Evolutionary conservation across 2,113 vertebrate genomes (phyloP), one percentile per base, ranked within the genome.

Genomic region (Dascyllus trimaculatus): DNA sequence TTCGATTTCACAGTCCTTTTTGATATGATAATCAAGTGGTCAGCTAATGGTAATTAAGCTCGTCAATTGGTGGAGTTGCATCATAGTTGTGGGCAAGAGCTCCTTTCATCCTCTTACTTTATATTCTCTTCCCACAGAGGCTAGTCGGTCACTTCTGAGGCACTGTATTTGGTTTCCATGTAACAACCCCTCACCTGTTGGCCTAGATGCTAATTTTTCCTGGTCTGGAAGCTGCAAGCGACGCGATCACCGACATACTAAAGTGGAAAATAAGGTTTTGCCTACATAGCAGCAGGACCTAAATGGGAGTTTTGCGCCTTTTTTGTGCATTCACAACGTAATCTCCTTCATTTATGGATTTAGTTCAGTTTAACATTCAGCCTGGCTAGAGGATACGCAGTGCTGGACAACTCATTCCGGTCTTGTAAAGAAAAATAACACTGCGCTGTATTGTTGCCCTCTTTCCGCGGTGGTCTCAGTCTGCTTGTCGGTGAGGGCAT

Each of bases 1-100:
- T 78, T 87, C 56, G n/a, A 66, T 78, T 87, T 85, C 82, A 75
- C 75, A 80, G 76, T 65, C 84, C 61, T 80, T 83, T 87, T 93
- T 91, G 83, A 89, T 84, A 80, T 89, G 91, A 85, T 92, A 91
- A 92, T 89, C 64, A 85, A 77, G 87, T 76, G 87, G 89, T 88
- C 82, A 86, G 75, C 82, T 64, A 85, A 90, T 89, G 82, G 59
- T 84, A 87, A 90, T 91, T 54, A 81, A 67, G 60, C 82, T 43
- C 9, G 21, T 54, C 84, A 69, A 54, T 68, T 32, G 66, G 11
- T 43, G 29, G 63, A 22, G 54, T 74, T 84, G 70, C 59, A 46
- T 85, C 69, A 71, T 45, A 43, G 67, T 53, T 56, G 67, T 75
- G 63, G 53, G 75, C 46, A 52, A 59, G 64, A 19, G 51, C 46